A percentile compares a stretch with the other conserved stretches of the same genome.
phyloP scores from a whole-genome alignment of 1,140 invertebrate genomes.

The Habropoda laboriosa region DNA sequence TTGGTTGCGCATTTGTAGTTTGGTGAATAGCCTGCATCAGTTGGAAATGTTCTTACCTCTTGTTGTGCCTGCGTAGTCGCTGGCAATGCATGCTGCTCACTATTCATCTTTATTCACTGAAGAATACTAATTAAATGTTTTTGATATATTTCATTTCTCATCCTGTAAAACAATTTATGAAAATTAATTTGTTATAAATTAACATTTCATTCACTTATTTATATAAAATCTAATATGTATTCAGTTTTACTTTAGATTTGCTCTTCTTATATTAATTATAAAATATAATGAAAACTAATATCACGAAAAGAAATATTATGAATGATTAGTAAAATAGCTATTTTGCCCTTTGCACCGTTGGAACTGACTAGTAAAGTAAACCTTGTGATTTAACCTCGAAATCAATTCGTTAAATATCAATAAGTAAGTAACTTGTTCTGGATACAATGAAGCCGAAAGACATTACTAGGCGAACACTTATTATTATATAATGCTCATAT shows the following conservation, averaged over 20 bases:
- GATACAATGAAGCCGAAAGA: conserved; percentile 3
- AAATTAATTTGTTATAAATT: conserved; percentile 6
- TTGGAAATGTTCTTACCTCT: conserved; percentile 75
- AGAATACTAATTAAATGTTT: conserved; percentile 69
- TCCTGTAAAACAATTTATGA: conserved; percentile 68
- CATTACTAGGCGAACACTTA: conserved; percentile 8
- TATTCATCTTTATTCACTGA: conserved; percentile 81
- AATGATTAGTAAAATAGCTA: neutral
- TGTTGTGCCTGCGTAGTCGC: conserved; percentile 81
- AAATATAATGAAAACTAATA: neutral
- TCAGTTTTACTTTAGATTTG: neutral
- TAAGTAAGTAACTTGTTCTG: neutral
- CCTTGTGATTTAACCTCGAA: conserved; percentile 37
- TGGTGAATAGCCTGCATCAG: conserved; percentile 69
- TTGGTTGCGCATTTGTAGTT: conserved; percentile 73
- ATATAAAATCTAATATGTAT: neutral
- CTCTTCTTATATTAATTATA: neutral
- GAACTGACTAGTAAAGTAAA: conserved; percentile 6
- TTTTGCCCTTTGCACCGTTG: conserved; percentile 10
- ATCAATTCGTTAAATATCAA: conserved; percentile 22
- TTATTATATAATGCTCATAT: conserved; percentile 38
- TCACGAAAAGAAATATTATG: neutral
- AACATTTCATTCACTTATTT: neutral
- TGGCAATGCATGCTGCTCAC: conserved; percentile 82
- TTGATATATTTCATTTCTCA: conserved; percentile 73